Evolutionary conservation across 1,140 invertebrate genomes (phyloP).

Genomic region (Leptestheria dahalacensis): DNA sequence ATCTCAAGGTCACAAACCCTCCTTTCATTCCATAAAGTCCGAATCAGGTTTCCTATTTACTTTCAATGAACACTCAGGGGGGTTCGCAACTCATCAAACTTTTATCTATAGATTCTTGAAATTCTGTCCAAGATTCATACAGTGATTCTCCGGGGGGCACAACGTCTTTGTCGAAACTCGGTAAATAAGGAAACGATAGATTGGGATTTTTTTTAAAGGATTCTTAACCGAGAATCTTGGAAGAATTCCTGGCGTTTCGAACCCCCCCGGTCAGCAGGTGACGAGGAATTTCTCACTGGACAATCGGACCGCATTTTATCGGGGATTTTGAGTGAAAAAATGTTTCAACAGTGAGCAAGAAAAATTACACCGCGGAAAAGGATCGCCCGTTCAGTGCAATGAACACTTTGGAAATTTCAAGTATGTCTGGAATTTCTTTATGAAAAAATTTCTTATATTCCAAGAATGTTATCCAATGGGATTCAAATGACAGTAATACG

Average conservation of each 20-base stretch:
- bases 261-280: neutral
- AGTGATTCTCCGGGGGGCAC: neutral
- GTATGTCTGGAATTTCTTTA: neutral
- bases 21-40: no score
- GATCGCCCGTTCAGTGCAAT: no score
- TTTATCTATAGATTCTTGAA: neutral
- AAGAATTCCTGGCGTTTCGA: neutral
- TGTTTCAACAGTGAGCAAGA: no score
- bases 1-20: no score
- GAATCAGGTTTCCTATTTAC: neutral
- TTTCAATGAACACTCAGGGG: neutral
- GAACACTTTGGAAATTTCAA: neutral
- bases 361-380: no score
- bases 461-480: neutral
- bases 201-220: neutral
- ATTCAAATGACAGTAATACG: no score
- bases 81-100: neutral
- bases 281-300: neutral
- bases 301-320: neutral
- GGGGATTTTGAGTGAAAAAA: neutral
- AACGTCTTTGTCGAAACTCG: neutral
- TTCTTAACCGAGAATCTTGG: neutral
- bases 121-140: neutral
- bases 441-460: neutral
- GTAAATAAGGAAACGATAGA: neutral